Conservation (phyloP, 2,888 invertebrate species). For the Parelbella ahira region DNA sequence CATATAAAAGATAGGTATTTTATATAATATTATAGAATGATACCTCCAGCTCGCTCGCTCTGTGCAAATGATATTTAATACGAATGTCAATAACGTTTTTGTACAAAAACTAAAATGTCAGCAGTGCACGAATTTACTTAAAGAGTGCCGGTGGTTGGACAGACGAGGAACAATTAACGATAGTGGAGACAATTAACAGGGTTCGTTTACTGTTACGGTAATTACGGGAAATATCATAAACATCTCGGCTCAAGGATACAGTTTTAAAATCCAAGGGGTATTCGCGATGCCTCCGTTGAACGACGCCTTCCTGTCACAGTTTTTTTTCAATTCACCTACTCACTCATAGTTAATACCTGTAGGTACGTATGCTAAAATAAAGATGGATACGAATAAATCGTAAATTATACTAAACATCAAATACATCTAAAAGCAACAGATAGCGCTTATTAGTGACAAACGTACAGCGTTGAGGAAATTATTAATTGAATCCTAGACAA, state of each 20-base stretch:
- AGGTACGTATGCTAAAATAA: no score
- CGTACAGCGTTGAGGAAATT: no score
- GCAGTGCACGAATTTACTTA: conserved; percentile 16
- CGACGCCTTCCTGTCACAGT: conserved; percentile 56
- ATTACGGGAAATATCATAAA: conserved; percentile 72
- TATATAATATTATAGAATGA: no score
- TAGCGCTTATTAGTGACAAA: no score
- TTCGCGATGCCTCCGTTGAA: conserved; percentile 42
- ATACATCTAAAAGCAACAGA: no score
- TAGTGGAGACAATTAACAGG: conserved; percentile 48
- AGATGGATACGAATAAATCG: no score
- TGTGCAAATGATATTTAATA: conserved; percentile 19
- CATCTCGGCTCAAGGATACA: conserved; percentile 52
- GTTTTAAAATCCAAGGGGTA: conserved; percentile 44
- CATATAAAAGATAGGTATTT: no score
- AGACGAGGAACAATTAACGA: conserved; percentile 42
- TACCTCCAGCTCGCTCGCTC: conserved; percentile 6
- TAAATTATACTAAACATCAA: no score
- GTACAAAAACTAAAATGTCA: conserved; percentile 22
- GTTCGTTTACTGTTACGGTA: conserved; percentile 58
- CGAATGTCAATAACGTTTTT: conserved; percentile 22
- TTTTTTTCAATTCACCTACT: conserved; percentile 40
- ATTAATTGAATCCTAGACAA: no score
- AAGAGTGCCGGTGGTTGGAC: conserved; percentile 18
- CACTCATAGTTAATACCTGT: no score